Evolutionary conservation across 2,888 invertebrate genomes (phyloP).

Genomic region (Crematogaster levior): DNA sequence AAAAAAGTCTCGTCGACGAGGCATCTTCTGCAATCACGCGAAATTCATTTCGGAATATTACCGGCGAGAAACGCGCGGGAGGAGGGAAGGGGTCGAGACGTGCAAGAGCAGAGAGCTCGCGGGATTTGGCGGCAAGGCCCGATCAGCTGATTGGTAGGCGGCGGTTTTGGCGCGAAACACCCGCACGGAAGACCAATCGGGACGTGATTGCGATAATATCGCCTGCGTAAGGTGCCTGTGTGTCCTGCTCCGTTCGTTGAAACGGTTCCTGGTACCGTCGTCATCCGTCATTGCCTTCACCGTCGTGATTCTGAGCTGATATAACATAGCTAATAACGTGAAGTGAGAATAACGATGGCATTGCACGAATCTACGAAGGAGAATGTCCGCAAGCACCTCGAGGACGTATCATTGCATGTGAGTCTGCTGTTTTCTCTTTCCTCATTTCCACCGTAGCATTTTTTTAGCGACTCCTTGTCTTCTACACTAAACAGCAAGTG

Average conservation of each 20-base stretch:
- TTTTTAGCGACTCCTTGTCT: not conserved
- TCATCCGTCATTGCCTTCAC: not conserved
- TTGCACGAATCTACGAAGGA: constrained; percentile 82
- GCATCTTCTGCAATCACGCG: too few species aligned
- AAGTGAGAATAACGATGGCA: constrained; percentile 70
- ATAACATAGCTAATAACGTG: not conserved
- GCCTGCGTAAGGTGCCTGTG: not conserved
- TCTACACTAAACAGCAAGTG: not conserved
- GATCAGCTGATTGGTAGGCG: constrained; percentile 52
- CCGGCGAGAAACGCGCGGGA: not conserved
- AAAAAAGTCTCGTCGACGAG: not conserved
- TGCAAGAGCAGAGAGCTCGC: not conserved
- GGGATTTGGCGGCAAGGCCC: constrained; percentile 62
- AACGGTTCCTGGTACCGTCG: not conserved
- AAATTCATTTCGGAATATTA: not conserved
- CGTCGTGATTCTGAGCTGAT: not conserved
- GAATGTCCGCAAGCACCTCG: constrained; percentile 79
- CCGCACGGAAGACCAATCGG: not conserved
- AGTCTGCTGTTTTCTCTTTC: constrained; percentile 51
- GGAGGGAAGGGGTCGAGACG: not conserved
- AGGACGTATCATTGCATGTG: constrained; percentile 79
- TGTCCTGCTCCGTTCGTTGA: not conserved
- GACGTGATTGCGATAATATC: constrained; percentile 1
- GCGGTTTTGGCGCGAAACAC: constrained; percentile 55
- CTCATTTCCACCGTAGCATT: not conserved